A percentile compares a stretch with the other conserved stretches of the same genome.
Evolutionary conservation across 1,140 invertebrate species (phyloP).

Genomic region (Drosophila pruinosa): DNA sequence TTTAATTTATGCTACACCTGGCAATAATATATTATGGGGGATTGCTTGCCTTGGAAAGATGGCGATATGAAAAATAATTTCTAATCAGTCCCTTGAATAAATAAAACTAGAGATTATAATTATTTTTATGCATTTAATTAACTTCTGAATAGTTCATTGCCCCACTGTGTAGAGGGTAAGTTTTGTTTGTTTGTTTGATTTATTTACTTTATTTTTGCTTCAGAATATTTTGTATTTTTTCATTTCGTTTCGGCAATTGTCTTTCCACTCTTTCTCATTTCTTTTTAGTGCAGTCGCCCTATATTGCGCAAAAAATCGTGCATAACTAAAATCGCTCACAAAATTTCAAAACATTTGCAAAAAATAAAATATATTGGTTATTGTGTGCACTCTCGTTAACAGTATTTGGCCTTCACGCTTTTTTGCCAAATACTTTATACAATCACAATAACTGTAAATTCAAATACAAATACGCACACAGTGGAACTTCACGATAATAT

Average conservation of each 20-base stretch:
- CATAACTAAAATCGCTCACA: slow-evolving; percentile 60
- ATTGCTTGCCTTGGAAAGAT: no score
- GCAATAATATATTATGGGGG: no score
- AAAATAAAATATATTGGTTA: slow-evolving; percentile 12
- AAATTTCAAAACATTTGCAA: slow-evolving; percentile 53
- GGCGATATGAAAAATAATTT: no score
- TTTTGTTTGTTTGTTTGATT: no score
- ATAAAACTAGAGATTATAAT: no score
- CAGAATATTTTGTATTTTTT: not conserved
- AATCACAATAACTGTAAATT: slow-evolving; percentile 1
- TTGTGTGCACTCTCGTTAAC: slow-evolving; percentile 7
- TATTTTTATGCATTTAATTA: no score
- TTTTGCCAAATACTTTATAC: slow-evolving; percentile 14
- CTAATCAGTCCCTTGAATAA: no score
- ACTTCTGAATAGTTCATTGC: no score
- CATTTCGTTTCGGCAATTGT: not conserved
- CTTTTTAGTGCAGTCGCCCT: not conserved
- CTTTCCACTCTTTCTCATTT: not conserved
- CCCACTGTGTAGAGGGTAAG: no score
- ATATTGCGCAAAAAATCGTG: slow-evolving; percentile 62
- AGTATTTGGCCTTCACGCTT: slow-evolving; percentile 26
- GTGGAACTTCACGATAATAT: not conserved
- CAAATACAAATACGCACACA: slow-evolving; percentile 1
- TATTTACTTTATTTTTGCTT: no score
- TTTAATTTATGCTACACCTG: no score